A percentile compares a stretch with the other conserved stretches of the same genome.
Evolutionary conservation across 2,888 invertebrate genomes (phyloP).

Genomic region (Cantharis rustica): DNA sequence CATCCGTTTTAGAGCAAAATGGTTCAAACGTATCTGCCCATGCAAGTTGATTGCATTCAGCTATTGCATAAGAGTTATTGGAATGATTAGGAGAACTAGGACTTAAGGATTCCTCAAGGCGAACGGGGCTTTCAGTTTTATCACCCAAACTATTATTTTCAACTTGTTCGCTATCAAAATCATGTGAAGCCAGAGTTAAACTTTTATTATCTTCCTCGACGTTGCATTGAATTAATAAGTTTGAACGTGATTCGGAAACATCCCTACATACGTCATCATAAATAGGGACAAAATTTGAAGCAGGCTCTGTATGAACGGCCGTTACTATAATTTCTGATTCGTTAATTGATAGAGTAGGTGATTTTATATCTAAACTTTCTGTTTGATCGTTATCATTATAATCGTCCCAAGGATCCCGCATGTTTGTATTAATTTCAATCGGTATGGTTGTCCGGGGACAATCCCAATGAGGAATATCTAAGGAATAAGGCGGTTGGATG

Average conservation of each 20-base stretch:
- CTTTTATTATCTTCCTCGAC: not conserved
- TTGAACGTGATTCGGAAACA: not conserved
- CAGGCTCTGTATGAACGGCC: not conserved
- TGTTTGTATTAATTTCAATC: conserved; percentile 42
- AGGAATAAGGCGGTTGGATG: conserved; percentile 7
- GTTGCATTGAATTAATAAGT: not conserved
- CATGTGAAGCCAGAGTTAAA: not conserved
- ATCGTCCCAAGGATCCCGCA: conserved; percentile 77
- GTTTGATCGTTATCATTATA: conserved; percentile 54
- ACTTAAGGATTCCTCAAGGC: conserved; percentile 7
- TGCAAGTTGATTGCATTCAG: conserved; percentile 35
- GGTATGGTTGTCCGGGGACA: not conserved
- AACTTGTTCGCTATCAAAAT: not conserved
- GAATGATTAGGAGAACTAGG: not conserved
- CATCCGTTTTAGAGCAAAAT: conserved; percentile 47
- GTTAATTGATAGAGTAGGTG: not conserved
- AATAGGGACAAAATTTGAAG: not conserved
- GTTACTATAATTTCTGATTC: not conserved
- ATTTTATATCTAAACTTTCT: not conserved
- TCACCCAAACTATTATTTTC: not conserved
- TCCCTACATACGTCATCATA: not conserved
- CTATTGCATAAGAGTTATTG: conserved; percentile 5
- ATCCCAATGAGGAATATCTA: not conserved
- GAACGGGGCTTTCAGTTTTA: not conserved
- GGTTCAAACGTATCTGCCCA: conserved; percentile 47